Percentiles rank a stretch among this genome's conserved stretches.
Conservation (phyloP, 2,797 vertebrate genomes). For the Australoheros facetus region DNA sequence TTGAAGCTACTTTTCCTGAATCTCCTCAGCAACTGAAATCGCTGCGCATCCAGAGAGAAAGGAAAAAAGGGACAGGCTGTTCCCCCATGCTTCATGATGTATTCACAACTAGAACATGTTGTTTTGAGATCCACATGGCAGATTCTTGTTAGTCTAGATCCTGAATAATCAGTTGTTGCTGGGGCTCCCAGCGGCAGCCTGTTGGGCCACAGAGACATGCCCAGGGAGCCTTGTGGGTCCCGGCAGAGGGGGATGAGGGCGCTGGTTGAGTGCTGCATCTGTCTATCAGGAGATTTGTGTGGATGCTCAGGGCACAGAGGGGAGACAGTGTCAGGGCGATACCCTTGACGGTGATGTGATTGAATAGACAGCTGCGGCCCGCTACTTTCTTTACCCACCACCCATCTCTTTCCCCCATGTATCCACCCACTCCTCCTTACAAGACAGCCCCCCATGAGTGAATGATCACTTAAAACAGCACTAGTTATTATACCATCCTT, state of each 20-base stretch:
- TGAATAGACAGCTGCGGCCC: slow-evolving; percentile 77
- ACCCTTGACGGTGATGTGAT: slow-evolving; percentile 83
- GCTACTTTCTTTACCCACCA: slow-evolving; percentile 64
- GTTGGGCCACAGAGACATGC: slow-evolving; percentile 56
- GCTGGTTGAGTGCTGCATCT: slow-evolving; percentile 65
- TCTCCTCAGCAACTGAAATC: slow-evolving; percentile 23
- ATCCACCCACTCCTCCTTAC: slow-evolving; percentile 41
- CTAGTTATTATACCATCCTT: slow-evolving; percentile 76
- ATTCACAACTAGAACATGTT: slow-evolving; percentile 67
- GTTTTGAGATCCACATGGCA: slow-evolving; percentile 69
- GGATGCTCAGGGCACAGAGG: slow-evolving; percentile 69
- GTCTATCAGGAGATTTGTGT: slow-evolving; percentile 78
- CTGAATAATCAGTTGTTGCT: slow-evolving; percentile 76
- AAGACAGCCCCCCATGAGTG: slow-evolving; percentile 59
- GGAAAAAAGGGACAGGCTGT: slow-evolving; percentile 49
- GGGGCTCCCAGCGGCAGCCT: slow-evolving; percentile 56
- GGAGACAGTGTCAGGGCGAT: slow-evolving; percentile 79
- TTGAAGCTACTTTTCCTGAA: slow-evolving; percentile 24
- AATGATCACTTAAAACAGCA: slow-evolving; percentile 76
- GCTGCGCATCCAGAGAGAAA: slow-evolving; percentile 32
- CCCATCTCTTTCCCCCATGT: slow-evolving; percentile 48
- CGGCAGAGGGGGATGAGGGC: slow-evolving; percentile 37
- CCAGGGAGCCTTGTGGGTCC: slow-evolving; percentile 50
- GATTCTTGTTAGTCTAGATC: slow-evolving; percentile 67
- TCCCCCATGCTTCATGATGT: slow-evolving; percentile 61